Percentiles rank a stretch among this genome's conserved stretches.
These are phyloP conservation scores for Halcyon leucocephala DNA, from an alignment of 2,797 vertebrate genomes.

Conservation along the genomic window DNA sequence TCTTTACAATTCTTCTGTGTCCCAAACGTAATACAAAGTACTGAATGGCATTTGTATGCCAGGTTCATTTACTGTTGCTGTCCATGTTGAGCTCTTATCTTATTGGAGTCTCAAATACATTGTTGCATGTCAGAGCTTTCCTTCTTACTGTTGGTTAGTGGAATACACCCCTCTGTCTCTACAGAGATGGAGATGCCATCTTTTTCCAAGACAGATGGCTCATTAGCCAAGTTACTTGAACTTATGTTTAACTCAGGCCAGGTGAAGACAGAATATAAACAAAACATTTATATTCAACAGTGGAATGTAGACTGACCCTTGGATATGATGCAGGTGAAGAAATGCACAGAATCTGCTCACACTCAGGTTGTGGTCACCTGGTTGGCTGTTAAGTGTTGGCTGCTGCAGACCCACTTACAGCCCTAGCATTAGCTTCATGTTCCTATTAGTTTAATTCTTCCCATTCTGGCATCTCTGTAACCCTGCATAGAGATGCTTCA, in stretches of 20 bases:
- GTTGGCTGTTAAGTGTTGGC: not conserved
- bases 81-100: not conserved
- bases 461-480: not conserved
- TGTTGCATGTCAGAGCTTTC: not conserved
- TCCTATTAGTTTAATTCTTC: not conserved
- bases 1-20: not conserved
- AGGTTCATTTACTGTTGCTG: not conserved
- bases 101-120: not conserved
- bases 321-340: not conserved
- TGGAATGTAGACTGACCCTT: not conserved
- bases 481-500: not conserved
- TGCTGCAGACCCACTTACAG: not conserved
- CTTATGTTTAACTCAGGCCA: not conserved
- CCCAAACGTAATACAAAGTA: not conserved
- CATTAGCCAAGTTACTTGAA: not conserved
- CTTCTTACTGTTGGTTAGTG: not conserved
- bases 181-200: not conserved
- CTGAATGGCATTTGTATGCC: not conserved
- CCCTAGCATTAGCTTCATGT: not conserved
- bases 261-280: not conserved
- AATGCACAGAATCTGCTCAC: not conserved
- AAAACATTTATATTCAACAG: not conserved
- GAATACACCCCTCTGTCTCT: not conserved
- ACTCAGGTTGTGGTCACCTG: not conserved
- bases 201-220: not conserved